Base-by-base conservation (phyloP, 2,113 vertebrate genomes). In the Oncorhynchus keta region DNA sequence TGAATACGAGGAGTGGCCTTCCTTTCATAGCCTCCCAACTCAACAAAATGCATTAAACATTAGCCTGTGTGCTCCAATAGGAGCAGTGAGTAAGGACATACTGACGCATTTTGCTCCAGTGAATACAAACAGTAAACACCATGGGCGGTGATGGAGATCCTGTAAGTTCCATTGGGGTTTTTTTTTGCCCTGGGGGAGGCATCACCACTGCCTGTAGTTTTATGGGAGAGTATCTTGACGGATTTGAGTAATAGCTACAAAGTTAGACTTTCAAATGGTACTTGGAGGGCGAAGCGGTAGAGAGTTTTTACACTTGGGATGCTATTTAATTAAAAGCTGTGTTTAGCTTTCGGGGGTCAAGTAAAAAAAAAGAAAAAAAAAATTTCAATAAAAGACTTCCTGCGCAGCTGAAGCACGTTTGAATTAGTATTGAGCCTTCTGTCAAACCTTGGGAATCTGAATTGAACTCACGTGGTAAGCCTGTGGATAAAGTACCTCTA, bases 31-130 rank as follows among this genome's bases (percentile, higher is more conserved):
- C 86, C 81, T 85, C 45, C 76, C 68, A 78, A 75, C 86, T 79
- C 70, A 81, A 86, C 89, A 92, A 92, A 94, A 90, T 91, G 91
- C 92, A 94, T 93, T 89, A 92, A 93, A 93, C 90, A 92, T 93
- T 83, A 88, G 90, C 84, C 82, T 79, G 88, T 70, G 84, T 64
- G 78, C 32, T 24, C 26, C 26, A 18, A 13, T 12, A 20, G 61
- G n/a, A 22, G 61, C 32, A 64, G 70, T 32, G 26, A 20, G 70
- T 22, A 22, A 81, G 78, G 74, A 83, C 80, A 73, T 84, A 81
- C 82, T 3, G 83, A 84, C 85, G 80, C 88, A 82, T 91, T 89
- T 81, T 85, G 83, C 86, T 89, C 71, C 67, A 32, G 78, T 76
- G 82, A 88, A 90, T 75, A 70, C 75, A 80, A 73, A 77, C 48